Percentiles rank a stretch among this genome's conserved stretches.
Conservation (phyloP, 2,113 vertebrate genomes). For the Chloropsis hardwickii region DNA sequence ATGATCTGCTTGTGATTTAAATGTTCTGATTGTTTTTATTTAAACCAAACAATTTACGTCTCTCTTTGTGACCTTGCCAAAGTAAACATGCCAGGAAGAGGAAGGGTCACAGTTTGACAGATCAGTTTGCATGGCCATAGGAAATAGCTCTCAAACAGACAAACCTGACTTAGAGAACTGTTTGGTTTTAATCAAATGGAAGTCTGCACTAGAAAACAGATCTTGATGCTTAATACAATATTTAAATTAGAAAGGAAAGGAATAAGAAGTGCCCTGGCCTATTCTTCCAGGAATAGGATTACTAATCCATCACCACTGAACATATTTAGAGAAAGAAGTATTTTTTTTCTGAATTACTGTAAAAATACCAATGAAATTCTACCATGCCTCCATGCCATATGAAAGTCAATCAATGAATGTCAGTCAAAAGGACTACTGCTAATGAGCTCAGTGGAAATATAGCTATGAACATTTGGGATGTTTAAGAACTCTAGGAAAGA, state of each 20-base stretch:
- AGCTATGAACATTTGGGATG: background rate
- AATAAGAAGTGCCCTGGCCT: background rate
- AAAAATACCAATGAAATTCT: background rate
- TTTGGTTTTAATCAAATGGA: slow-evolving; percentile 23
- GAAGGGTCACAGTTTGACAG: slow-evolving; percentile 13
- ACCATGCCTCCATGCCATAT: background rate
- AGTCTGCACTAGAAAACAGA: background rate
- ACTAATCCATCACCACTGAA: background rate
- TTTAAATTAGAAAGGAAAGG: background rate
- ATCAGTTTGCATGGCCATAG: background rate
- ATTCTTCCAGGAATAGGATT: background rate
- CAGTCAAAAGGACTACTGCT: background rate
- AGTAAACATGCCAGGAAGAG: background rate
- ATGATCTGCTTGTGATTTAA: slow-evolving; percentile 28
- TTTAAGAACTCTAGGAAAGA: background rate
- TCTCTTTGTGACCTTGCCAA: slow-evolving; percentile 23
- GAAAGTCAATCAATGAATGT: background rate
- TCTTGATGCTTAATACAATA: background rate
- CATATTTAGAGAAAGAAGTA: background rate
- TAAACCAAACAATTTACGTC: background rate
- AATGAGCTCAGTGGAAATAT: background rate
- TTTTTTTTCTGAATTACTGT: background rate
- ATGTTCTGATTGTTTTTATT: slow-evolving; percentile 13
- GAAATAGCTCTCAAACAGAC: background rate
- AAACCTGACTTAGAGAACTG: background rate